Evolutionary conservation across 1,140 invertebrate species (phyloP), one percentile per base, ranked within the genome.

Genomic region (Drosophila hydei): DNA sequence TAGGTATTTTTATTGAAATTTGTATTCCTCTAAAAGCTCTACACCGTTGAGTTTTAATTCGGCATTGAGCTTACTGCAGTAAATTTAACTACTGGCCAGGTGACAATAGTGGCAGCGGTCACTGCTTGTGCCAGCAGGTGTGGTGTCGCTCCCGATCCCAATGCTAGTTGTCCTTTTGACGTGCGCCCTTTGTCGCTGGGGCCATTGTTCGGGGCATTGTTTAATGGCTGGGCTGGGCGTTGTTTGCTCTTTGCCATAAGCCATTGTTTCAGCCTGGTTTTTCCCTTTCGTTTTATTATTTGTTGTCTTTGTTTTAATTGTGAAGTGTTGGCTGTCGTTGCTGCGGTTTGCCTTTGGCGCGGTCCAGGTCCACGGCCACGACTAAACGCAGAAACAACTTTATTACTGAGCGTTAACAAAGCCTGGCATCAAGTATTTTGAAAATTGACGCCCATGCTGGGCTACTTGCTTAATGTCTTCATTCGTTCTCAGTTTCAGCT

Each of bases 381-480:
- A 47, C 47, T 51, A 59, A 65, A 23, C 54, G 56, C 23, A 30
- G 47, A 48, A 56, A 64, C 54, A 76, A 60, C 80, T 85, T 85
- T 70, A 85, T 87, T 85, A 80, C 62, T 21, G 55, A 25, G 36
- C 52, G 62, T 14, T 21, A 40, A 33, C 38, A 67, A 7, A 50
- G 38, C 43, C 25, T 55, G 16, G 14, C 25, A 16, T 25, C 27
- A 18, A 40, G 58, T 63, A 69, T 60, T 59, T 50, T 21, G 36
- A 74, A 80, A 80, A 85, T 87, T 80, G 79, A 87, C 80, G 81
- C 74, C 73, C 69, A 68, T 80, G 81, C 68, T 87, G 54, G 60
- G 77, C 62, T 77, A 77, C 64, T 65, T 72, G 67, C 67, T 62
- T 69, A 87, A 87, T 87, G 51, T 18, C n/a, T 6, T 5, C n/a